A percentile compares a stretch with the other conserved stretches of the same genome.
phyloP scores from a whole-genome alignment of 2,888 invertebrate genomes.

The Malthinus flaveolus region DNA sequence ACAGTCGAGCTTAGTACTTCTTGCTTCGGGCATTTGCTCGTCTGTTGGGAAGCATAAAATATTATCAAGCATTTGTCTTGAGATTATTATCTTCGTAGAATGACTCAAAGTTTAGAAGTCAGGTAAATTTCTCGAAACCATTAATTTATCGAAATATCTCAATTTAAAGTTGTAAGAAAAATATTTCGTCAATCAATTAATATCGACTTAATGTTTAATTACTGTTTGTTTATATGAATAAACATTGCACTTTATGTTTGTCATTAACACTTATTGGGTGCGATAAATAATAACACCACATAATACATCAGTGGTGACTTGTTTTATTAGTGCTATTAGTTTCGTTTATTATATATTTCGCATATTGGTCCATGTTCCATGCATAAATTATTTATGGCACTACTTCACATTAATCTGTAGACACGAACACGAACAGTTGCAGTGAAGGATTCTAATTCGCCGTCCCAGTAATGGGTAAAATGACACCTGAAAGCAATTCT shows the following conservation, averaged over 20 bases:
- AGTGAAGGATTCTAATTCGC: too few relatives aligned
- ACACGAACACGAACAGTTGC: too few relatives aligned
- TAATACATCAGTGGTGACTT: constrained; percentile 14
- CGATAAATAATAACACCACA: constrained; percentile 11
- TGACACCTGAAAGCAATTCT: too few relatives aligned
- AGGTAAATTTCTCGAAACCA: constrained; percentile 31
- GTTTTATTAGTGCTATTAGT: constrained; percentile 9
- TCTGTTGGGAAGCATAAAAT: constrained; percentile 42
- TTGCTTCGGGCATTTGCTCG: constrained; percentile 35
- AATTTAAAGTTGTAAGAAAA: neutral
- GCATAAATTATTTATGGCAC: too few relatives aligned
- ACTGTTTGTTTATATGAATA: constrained; percentile 8
- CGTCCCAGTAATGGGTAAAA: too few relatives aligned
- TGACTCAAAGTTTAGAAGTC: constrained; percentile 28
- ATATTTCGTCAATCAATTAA: neutral
- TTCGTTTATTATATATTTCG: too few relatives aligned
- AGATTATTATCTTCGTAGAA: constrained; percentile 36
- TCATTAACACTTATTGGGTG: constrained; percentile 14
- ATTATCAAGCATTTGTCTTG: constrained; percentile 44
- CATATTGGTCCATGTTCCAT: too few relatives aligned
- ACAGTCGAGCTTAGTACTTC: constrained; percentile 37
- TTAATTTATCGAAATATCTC: constrained; percentile 24
- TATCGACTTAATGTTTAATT: neutral
- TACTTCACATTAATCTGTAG: too few relatives aligned
- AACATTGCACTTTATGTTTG: constrained; percentile 9